Conservation (phyloP, 1,140 invertebrate species). For the Drosophila takahashii region DNA sequence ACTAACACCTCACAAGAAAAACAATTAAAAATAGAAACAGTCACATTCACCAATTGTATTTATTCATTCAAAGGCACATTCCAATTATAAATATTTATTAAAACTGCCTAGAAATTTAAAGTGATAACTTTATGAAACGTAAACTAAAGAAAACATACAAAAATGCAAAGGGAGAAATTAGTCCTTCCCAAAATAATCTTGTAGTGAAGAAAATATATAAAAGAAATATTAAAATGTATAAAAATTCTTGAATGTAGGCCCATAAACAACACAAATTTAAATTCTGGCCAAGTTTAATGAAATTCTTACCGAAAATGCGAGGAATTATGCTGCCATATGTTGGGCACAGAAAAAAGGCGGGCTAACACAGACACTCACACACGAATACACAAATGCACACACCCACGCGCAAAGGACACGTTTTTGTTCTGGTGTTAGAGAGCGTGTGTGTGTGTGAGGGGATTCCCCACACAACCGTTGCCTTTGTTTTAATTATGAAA, state of each 20-base stretch:
- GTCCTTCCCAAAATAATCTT: not conserved
- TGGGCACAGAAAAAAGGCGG: slow-evolving; percentile 62
- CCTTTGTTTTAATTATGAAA: slow-evolving; percentile 53
- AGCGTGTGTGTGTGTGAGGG: slow-evolving; percentile 6
- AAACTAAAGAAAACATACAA: not conserved
- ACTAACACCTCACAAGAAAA: too few species aligned
- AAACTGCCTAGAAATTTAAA: too few species aligned
- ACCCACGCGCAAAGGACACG: slow-evolving; percentile 5
- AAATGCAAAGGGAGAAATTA: not conserved
- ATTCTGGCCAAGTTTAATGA: slow-evolving; percentile 24
- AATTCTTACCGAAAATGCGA: slow-evolving; percentile 51
- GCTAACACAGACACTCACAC: slow-evolving; percentile 48
- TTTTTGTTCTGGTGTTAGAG: not conserved
- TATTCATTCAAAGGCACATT: too few species aligned
- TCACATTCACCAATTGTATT: not conserved
- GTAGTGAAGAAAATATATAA: not conserved
- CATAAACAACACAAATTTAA: not conserved
- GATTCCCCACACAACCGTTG: slow-evolving; percentile 21
- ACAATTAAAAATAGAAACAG: too few species aligned
- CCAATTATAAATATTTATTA: too few species aligned
- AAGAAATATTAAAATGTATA: not conserved
- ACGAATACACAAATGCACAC: slow-evolving; percentile 3
- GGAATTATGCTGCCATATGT: slow-evolving; percentile 75
- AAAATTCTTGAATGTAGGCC: not conserved
- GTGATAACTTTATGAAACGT: too few species aligned